phyloP scores from a whole-genome alignment of 2,888 invertebrate genomes.

The Lamellibrachia columna region DNA sequence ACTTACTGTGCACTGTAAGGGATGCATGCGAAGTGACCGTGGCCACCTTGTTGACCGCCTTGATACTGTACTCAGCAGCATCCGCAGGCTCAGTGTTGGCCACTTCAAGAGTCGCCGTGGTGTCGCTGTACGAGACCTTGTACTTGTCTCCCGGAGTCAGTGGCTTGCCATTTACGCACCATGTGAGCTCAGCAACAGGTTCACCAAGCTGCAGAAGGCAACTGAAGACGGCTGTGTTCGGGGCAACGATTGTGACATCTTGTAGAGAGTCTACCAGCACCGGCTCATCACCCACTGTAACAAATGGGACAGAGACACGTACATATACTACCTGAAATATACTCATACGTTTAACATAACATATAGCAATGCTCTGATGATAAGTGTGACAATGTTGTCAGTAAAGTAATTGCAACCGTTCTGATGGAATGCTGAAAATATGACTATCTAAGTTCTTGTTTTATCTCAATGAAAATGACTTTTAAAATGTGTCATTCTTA shows the following conservation, averaged over 20 bases:
- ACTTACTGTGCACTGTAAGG: constrained; percentile 72
- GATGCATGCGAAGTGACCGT: constrained; percentile 75
- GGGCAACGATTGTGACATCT: constrained; percentile 38
- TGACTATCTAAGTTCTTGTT: no score
- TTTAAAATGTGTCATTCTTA: no score
- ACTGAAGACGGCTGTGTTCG: constrained; percentile 35
- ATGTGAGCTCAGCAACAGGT: constrained; percentile 74
- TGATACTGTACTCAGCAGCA: constrained; percentile 79
- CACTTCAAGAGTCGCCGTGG: constrained; percentile 75
- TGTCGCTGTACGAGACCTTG: constrained; percentile 29
- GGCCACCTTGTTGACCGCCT: constrained; percentile 76
- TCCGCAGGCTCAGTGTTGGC: constrained; percentile 77
- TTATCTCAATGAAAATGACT: no score
- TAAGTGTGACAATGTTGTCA: not conserved
- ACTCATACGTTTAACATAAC: not conserved
- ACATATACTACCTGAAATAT: not conserved
- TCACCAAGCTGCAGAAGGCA: not conserved
- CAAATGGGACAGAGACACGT: not conserved
- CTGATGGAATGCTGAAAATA: no score
- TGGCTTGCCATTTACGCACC: constrained; percentile 67
- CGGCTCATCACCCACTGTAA: constrained; percentile 40
- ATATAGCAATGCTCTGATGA: not conserved
- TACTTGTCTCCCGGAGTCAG: constrained; percentile 39
- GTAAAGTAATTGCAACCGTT: no score
- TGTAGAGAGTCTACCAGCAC: constrained; percentile 36